phyloP scores from a whole-genome alignment of 2,113 vertebrate genomes.

The Dasyurus viverrinus region DNA sequence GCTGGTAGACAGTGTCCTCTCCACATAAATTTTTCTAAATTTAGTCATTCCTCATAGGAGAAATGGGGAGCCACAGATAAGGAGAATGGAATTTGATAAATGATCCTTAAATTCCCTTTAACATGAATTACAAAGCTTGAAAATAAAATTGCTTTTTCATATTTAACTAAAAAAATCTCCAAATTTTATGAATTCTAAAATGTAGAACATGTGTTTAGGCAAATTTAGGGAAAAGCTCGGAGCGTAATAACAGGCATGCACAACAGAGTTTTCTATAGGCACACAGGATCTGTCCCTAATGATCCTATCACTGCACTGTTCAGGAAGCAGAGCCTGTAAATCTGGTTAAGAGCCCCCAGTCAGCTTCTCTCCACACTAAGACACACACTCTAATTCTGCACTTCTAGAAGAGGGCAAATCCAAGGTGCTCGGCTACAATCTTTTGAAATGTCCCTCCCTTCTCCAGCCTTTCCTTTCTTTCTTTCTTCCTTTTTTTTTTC shows the following conservation, averaged over 20 bases:
- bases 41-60: slow-evolving; percentile 40
- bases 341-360: slow-evolving; percentile 63
- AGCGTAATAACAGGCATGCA: slow-evolving; percentile 25
- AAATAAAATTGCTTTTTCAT: slow-evolving; percentile 42
- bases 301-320: slow-evolving; percentile 41
- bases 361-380: slow-evolving; percentile 51
- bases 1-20: background rate
- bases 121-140: background rate
- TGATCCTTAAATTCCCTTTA: slow-evolving; percentile 18
- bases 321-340: slow-evolving; percentile 60
- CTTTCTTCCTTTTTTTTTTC: background rate
- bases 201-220: slow-evolving; percentile 23
- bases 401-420: slow-evolving; percentile 51
- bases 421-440: slow-evolving; percentile 13
- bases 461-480: background rate
- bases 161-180: slow-evolving; percentile 31
- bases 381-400: slow-evolving; percentile 29
- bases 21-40: slow-evolving; percentile 38
- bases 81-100: background rate
- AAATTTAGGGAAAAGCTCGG: slow-evolving; percentile 27
- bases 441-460: slow-evolving; percentile 44
- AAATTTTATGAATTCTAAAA: slow-evolving; percentile 24
- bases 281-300: slow-evolving; percentile 31
- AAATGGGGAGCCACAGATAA: background rate
- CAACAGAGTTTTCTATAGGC: slow-evolving; percentile 47